Evolutionary conservation across 1,140 invertebrate species (phyloP), one percentile per base, ranked within the genome.

Genomic region (Sycobia sp.): DNA sequence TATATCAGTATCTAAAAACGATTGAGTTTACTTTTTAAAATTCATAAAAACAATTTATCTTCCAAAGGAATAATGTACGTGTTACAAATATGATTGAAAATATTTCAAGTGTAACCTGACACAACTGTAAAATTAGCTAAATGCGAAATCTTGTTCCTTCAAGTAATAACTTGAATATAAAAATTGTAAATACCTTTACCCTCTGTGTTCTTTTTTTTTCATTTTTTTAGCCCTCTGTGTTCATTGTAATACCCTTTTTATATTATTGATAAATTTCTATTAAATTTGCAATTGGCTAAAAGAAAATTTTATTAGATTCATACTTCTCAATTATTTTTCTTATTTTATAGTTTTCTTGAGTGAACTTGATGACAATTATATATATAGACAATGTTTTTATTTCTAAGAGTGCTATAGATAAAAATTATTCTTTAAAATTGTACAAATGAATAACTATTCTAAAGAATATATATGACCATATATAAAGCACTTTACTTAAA

Each of bases 201-300:
- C 44, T 55, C 44, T 59, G 57, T 65, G 63, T 65, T 65, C 57
- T 55, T 65, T 65, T n/a, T n/a, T n/a, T n/a, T n/a, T n/a, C n/a
- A n/a, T n/a, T n/a, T n/a, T n/a, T n/a, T n/a, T n/a, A n/a, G n/a
- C n/a, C n/a, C n/a, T n/a, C n/a, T n/a, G n/a, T n/a, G n/a, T n/a
- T n/a, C n/a, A n/a, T n/a, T 60, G 57, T 65, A 60, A 65, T 65
- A 53, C 9, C 41, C 46, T 50, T 55, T 59, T 58, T 54, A 58
- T 32, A 58, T 38, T 59, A 34, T 47, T 44, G 32, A 38, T 65
- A 57, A 34, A 53, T 58, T 58, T 39, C 20, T 53, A 58, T 51
- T 13, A 32, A 63, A 63, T 50, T 58, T 50, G 3, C 25, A 51
- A 44, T 9, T 50, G 27, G n/a, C 20, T 34, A 14, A 41, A 3